Base-by-base conservation (phyloP, 2,888 invertebrate species). In the Colletes collaris region DNA sequence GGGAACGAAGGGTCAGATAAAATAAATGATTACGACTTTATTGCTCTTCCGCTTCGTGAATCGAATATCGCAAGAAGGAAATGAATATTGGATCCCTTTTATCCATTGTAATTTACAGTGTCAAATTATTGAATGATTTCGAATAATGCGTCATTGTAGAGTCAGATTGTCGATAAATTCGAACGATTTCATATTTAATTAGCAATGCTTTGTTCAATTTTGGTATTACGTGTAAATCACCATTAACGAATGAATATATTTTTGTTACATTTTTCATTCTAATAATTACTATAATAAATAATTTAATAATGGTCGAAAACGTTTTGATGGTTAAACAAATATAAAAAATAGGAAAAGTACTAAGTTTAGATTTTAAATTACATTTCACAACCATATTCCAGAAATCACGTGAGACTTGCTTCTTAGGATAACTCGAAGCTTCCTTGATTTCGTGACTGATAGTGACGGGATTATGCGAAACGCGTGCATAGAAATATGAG, bases 391-490 rank as follows among this genome's bases (percentile, higher is more conserved):
- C 56, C 49, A 52, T 55, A 64, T 67, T 60, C 56, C 71, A 71
- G 49, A 68, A 58, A 63, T 75, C 84, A 69, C 74, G 77, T 84
- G 72, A 84, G 63, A 68, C 16, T 27, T 5, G 40, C 11, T 56
- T 16, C 49, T 40, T 58, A 44, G 63, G 58, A 70, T 63, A 59
- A 78, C 74, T 70, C 66, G 69, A 67, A 52, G 67, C 69, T 66
- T 64, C 10, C 74, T 56, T 63, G 70, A 84, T 82, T 82, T 84
- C 83, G 85, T 84, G 79, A 82, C 75, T 69, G 82, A 83, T 83
- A 82, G 73, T 81, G 52, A 53, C 49, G 27, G 13, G 56, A 59
- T 74, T 79, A 75, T 71, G 69, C 67, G 83, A 71, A 67, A 73
- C 69, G 77, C 83, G 77, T 84, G 81, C 77, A 50, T 60, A 27